Evolutionary conservation across 2,797 vertebrate species (phyloP), one percentile per base, ranked within the genome.

Genomic region (Pseudochirops corinnae): DNA sequence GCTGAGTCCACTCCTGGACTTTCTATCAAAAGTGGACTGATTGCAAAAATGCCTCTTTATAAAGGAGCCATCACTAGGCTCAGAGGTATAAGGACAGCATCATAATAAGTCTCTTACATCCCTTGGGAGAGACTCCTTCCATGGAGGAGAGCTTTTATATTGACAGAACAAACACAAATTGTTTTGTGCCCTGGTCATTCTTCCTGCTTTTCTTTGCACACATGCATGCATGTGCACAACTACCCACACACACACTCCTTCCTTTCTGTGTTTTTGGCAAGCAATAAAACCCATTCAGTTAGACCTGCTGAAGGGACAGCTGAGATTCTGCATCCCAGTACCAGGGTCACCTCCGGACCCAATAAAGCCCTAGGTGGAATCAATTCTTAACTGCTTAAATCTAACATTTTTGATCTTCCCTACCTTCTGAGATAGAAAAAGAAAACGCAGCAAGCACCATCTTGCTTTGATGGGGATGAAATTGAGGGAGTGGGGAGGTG

Each of bases 191-290:
- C 62, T 67, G 33, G 4, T 67, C 13, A 33, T 67, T 13, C 33
- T 62, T 33, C 60, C 60, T 62, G 60, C 60, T 62, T 31, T 31
- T 4, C 28, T 21, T 60, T 60, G 13, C 12, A 29, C 28, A 62
- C 12, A 62, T 5, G 0, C 12, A 12, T 0, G 12, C 29, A 13
- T 11, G 1, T 1, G 5, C 24, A 57, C 4, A 67, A 13, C 0
- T 10, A 16, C 31, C 31, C 58, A 31, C 29, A 12, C 29, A 12
- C 29, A 60, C 58, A 60, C 60, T 33, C 14, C 13, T 29, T 16
- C 31, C 14, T 14, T 29, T n/a, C 28, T n/a, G 33, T 82, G 67
- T 24, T 82, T 21, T 82, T 46, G 21, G n/a, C 6, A 82, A 82
- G 18, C 67, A 82, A 46, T 39, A 24, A 24, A 82, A 82, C n/a